A percentile compares a stretch with the other conserved stretches of the same genome.
Evolutionary conservation across 2,113 vertebrate genomes (phyloP).

Genomic region (Noctilio leporinus): DNA sequence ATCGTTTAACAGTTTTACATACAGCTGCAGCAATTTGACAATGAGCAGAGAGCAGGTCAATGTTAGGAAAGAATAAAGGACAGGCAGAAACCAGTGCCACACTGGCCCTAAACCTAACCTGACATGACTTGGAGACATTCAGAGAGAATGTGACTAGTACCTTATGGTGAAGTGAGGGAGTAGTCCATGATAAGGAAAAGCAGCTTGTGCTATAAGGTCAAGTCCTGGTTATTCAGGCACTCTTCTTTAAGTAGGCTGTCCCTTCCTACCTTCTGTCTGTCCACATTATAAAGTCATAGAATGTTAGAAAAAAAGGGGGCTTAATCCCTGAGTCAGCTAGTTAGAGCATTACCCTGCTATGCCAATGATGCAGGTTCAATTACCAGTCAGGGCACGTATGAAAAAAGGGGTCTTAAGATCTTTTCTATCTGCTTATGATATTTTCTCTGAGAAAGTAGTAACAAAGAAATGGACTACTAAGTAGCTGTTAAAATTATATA

Average conservation of each 20-base stretch:
- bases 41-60: not conserved
- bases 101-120: not conserved
- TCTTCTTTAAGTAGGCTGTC: not conserved
- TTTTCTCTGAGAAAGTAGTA: not conserved
- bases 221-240: not conserved
- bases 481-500: not conserved
- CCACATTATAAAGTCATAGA: not conserved
- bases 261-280: not conserved
- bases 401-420: not conserved
- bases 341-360: too few species aligned
- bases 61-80: not conserved
- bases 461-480: not conserved
- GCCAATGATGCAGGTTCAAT: too few species aligned
- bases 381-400: too few species aligned
- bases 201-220: not conserved
- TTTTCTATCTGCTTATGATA: not conserved
- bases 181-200: not conserved
- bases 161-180: not conserved
- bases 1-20: not conserved
- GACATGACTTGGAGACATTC: not conserved
- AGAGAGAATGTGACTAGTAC: not conserved
- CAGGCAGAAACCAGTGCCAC: not conserved
- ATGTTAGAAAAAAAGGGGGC: not conserved
- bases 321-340: not conserved
- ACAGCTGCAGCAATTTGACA: not conserved